Evolutionary conservation across 2,888 invertebrate species (phyloP).

Genomic region (Lasioglossum morio): DNA sequence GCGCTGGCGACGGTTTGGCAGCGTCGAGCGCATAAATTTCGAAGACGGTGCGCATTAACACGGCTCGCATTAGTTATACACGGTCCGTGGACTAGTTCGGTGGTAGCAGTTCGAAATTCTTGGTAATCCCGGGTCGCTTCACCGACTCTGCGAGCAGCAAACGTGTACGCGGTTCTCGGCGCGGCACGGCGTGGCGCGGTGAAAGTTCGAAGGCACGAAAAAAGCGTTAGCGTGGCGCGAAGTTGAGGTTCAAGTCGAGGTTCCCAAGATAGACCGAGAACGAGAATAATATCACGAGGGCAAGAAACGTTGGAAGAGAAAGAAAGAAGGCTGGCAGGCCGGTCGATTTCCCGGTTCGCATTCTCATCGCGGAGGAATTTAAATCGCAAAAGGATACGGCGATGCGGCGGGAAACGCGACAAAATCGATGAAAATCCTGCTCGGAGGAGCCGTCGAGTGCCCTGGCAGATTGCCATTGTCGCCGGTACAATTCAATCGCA

Average conservation of each 20-base stretch:
- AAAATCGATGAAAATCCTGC: constrained; percentile 71
- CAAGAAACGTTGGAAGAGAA: neutral
- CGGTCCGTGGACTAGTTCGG: constrained; percentile 1
- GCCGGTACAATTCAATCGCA: constrained; percentile 83
- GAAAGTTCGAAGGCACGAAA: neutral
- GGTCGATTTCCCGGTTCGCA: constrained; percentile 15
- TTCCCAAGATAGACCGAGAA: neutral
- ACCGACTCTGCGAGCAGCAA: neutral
- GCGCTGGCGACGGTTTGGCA: neutral
- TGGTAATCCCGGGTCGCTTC: neutral
- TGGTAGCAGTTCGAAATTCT: neutral
- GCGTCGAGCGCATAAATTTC: neutral
- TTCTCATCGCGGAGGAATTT: constrained; percentile 41
- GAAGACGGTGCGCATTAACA: neutral
- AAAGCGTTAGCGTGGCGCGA: neutral
- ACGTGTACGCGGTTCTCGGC: neutral
- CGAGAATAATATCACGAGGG: neutral
- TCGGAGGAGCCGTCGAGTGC: constrained; percentile 70
- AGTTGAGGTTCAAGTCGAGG: neutral
- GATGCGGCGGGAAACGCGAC: constrained; percentile 50
- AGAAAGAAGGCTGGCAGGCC: neutral
- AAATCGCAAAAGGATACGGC: constrained; percentile 39
- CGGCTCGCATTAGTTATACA: neutral
- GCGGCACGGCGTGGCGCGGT: neutral
- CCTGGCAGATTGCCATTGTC: constrained; percentile 83